Evolutionary conservation across 2,888 invertebrate species (phyloP).

Genomic region (Campaea margaritaria): DNA sequence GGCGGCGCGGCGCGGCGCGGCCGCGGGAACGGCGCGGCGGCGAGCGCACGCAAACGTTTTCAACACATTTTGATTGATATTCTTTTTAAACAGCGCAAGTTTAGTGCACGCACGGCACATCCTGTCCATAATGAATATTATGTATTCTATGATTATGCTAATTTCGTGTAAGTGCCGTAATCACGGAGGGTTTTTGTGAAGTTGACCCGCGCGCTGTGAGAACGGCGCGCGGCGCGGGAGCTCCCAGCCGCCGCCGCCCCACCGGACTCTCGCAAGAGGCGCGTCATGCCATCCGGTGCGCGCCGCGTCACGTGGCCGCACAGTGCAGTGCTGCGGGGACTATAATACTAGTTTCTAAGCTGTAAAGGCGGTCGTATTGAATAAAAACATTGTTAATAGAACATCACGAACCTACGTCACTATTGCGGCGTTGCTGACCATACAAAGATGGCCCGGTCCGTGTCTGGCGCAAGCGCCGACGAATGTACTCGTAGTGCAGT

Average conservation of each 20-base stretch:
- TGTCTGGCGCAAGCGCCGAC: no score
- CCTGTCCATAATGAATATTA: slow-evolving; percentile 24
- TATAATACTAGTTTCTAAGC: no score
- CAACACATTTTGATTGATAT: slow-evolving; percentile 18
- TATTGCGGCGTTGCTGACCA: no score
- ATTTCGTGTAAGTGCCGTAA: slow-evolving; percentile 21
- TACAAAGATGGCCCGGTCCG: no score
- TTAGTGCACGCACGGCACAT: slow-evolving; percentile 20
- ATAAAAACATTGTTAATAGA: no score
- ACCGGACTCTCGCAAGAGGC: slow-evolving; percentile 4
- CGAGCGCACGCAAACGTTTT: slow-evolving; percentile 14
- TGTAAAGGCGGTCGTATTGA: no score
- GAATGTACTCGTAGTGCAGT: no score
- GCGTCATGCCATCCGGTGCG: neutral
- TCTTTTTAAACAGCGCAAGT: neutral
- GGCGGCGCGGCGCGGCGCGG: neutral
- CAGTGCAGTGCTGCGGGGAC: no score
- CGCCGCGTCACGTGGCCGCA: no score
- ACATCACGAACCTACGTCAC: no score
- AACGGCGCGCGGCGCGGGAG: slow-evolving; percentile 5
- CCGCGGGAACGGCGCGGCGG: neutral
- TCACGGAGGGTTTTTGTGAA: slow-evolving; percentile 9
- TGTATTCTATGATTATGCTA: slow-evolving; percentile 26
- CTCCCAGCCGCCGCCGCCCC: slow-evolving; percentile 15
- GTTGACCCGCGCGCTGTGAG: slow-evolving; percentile 6